Conservation (phyloP, 2,797 vertebrate species). For the Acomys russatus region DNA sequence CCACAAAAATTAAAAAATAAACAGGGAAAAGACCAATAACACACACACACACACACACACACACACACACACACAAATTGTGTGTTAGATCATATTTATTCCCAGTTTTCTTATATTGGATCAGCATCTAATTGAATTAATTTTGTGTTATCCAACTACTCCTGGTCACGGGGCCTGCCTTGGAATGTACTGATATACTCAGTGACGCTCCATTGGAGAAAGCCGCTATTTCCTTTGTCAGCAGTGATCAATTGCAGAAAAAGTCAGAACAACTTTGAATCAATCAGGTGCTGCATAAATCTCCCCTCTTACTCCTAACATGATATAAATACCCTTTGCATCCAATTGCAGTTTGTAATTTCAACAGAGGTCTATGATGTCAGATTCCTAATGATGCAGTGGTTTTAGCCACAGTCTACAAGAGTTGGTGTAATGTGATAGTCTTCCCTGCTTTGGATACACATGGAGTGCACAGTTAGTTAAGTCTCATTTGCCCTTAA, state of each 20-base stretch:
- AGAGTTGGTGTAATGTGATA: conserved; percentile 64
- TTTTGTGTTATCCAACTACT: background rate
- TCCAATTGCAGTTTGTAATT: conserved; percentile 28
- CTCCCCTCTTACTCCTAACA: background rate
- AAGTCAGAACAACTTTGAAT: conserved; percentile 23
- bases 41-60: background rate
- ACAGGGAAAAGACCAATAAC: background rate
- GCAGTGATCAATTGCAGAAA: background rate
- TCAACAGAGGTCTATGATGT: conserved; percentile 73
- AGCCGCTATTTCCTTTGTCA: background rate
- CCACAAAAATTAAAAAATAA: background rate
- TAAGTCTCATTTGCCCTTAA: conserved; percentile 56
- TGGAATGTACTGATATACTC: background rate
- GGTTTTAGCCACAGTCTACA: background rate
- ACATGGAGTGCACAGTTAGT: conserved; percentile 32
- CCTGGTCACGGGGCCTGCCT: too few relatives aligned
- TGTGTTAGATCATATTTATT: background rate
- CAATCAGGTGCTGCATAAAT: background rate
- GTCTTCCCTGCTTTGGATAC: conserved; percentile 20
- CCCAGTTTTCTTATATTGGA: background rate
- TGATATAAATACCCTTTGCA: conserved; percentile 45
- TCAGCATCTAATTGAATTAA: background rate
- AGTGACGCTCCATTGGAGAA: background rate
- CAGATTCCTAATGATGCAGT: conserved; percentile 70
- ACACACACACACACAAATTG: background rate